Conservation (phyloP, 92 coral and sea anemone species). For the Actinostola sp. region DNA sequence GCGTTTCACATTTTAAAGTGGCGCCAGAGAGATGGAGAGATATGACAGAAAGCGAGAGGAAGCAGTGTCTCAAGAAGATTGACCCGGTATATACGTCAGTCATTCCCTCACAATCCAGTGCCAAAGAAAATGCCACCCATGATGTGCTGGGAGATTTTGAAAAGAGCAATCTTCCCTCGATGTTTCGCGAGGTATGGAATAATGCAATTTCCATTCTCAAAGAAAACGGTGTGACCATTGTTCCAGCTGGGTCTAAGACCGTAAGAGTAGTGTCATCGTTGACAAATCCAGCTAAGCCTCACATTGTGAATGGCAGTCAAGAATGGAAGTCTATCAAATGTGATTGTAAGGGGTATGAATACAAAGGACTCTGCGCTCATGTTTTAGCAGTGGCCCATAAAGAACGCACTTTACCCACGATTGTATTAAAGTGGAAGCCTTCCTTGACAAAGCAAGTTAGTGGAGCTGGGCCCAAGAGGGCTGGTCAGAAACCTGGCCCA, state of each 20-base stretch:
- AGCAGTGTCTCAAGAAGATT: slow-evolving; percentile 7
- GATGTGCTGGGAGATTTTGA: slow-evolving; percentile 4
- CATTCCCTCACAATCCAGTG: slow-evolving; percentile 18
- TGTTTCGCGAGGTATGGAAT: too few species aligned
- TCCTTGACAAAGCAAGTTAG: slow-evolving; percentile 41
- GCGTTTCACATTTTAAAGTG: background rate
- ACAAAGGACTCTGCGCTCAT: slow-evolving; percentile 34
- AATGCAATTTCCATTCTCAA: too few species aligned
- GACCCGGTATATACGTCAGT: slow-evolving; percentile 17
- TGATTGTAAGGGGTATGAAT: slow-evolving; percentile 32
- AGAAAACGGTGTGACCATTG: too few species aligned
- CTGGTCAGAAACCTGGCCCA: slow-evolving; percentile 29
- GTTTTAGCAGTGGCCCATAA: slow-evolving; percentile 33
- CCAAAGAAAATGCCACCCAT: slow-evolving; percentile 12
- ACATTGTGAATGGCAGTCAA: slow-evolving; percentile 22
- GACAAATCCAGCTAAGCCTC: slow-evolving; percentile 15
- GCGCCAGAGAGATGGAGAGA: slow-evolving; percentile 19
- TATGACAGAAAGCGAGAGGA: slow-evolving; percentile 8
- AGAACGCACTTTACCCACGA: slow-evolving; percentile 24
- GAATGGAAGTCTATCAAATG: slow-evolving; percentile 28
- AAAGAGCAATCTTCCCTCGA: too few species aligned
- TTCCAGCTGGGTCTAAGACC: slow-evolving; percentile 14
- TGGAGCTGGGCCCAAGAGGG: slow-evolving; percentile 18
- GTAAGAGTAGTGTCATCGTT: slow-evolving; percentile 19
- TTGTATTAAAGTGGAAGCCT: slow-evolving; percentile 30